These are phyloP conservation scores for Rhinogobius similis DNA, from an alignment of 2,113 vertebrate genomes.

Conservation along the genomic window DNA sequence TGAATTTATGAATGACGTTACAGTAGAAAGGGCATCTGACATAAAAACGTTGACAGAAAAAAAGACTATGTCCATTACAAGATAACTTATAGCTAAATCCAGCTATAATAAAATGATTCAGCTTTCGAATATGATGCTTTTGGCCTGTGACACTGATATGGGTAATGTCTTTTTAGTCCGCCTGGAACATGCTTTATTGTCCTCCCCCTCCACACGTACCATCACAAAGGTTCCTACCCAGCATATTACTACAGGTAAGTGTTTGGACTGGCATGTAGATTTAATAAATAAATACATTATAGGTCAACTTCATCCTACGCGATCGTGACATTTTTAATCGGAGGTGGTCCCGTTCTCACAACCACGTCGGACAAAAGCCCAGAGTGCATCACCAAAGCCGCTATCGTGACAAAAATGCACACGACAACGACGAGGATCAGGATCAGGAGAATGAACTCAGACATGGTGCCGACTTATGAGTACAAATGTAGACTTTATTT, in stretches of 20 bases:
- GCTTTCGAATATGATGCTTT: background rate
- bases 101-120: too few relatives aligned
- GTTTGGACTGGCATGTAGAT: constrained; percentile 71
- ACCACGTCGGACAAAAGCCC: constrained; percentile 86
- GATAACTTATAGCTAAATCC: too few relatives aligned
- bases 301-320: constrained; percentile 77
- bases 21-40: background rate
- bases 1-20: background rate
- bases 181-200: too few relatives aligned
- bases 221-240: too few relatives aligned
- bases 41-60: background rate
- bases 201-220: too few relatives aligned
- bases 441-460: constrained; percentile 85
- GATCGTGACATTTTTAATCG: constrained; percentile 83
- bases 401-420: constrained; percentile 84
- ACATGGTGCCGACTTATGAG: constrained; percentile 68
- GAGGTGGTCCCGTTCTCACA: constrained; percentile 88
- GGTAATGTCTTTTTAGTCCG: background rate
- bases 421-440: constrained; percentile 78
- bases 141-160: background rate
- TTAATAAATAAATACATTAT: too few relatives aligned
- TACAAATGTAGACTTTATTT: constrained; percentile 4
- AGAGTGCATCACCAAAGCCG: constrained; percentile 84
- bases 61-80: too few relatives aligned
- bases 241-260: too few relatives aligned